A percentile compares a stretch with the other conserved stretches of the same genome.
These are phyloP conservation scores for Coelogynopora nodosa DNA, from an alignment of 2,888 invertebrate genomes.

Conservation along the genomic window DNA sequence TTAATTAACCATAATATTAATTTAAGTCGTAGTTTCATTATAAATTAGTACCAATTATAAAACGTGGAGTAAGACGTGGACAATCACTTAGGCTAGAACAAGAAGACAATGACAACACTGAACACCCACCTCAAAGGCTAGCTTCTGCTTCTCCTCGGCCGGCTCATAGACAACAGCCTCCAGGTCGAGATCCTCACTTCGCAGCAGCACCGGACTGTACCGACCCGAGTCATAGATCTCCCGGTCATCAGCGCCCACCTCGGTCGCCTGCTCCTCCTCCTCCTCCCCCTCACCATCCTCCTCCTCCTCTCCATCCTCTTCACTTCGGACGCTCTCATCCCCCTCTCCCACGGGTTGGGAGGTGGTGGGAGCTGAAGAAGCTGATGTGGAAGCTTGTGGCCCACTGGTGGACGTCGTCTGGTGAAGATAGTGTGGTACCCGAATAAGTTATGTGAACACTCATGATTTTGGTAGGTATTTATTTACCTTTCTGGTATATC, in stretches of 20 bases:
- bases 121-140: neutral
- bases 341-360: slow-evolving; percentile 21
- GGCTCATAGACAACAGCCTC: slow-evolving; percentile 72
- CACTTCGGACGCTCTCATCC: slow-evolving; percentile 47
- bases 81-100: too few species aligned
- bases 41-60: too few species aligned
- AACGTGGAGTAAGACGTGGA: too few species aligned
- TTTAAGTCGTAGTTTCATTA: too few species aligned
- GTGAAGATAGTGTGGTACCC: too few species aligned
- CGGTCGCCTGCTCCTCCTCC: slow-evolving; percentile 65
- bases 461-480: too few species aligned
- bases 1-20: too few species aligned
- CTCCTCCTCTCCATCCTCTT: slow-evolving; percentile 52
- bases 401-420: too few species aligned
- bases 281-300: slow-evolving; percentile 50
- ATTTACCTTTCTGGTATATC: too few species aligned
- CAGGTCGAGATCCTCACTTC: slow-evolving; percentile 68
- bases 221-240: slow-evolving; percentile 74
- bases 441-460: too few species aligned
- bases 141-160: slow-evolving; percentile 9
- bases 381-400: neutral
- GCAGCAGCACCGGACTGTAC: slow-evolving; percentile 76
- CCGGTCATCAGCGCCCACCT: slow-evolving; percentile 62
- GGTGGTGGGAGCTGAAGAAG: neutral
- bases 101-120: too few species aligned